These are phyloP conservation scores for Trididemnum clinides DNA, from an alignment of 23 tunicate genomes.

Conservation along the genomic window DNA sequence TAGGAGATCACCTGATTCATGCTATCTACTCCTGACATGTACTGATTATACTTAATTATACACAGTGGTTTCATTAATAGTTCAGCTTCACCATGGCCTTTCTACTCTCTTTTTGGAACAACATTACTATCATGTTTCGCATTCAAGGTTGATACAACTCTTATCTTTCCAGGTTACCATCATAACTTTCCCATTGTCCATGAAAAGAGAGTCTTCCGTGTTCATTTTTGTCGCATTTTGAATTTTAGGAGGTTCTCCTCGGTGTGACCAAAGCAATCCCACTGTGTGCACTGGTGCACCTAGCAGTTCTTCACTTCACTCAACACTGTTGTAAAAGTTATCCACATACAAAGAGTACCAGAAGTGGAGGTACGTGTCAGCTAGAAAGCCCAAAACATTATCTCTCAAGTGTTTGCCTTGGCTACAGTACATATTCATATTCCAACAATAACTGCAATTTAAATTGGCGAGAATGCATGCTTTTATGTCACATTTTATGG, in stretches of 20 bases:
- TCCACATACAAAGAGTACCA: not conserved
- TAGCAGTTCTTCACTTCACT: not conserved
- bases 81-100: not conserved
- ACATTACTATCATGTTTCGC: not conserved
- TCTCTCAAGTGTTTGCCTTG: not conserved
- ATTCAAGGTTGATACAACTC: not conserved
- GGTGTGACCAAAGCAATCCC: not conserved
- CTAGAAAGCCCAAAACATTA: not conserved
- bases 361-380: not conserved
- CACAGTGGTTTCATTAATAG: not conserved
- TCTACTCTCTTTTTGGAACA: not conserved
- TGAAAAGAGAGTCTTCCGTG: not conserved
- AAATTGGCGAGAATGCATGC: not conserved
- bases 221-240: not conserved
- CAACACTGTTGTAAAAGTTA: conserved; percentile 1
- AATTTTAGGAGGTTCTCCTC: not conserved
- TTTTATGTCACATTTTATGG: not conserved
- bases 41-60: not conserved
- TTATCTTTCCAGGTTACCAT: conserved; percentile 8
- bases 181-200: not conserved
- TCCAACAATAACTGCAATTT: not conserved
- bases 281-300: not conserved
- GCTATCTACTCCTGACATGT: conserved; percentile 10
- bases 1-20: conserved; percentile 8
- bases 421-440: not conserved